Evolutionary conservation across 2,113 vertebrate species (phyloP), one percentile per base, ranked within the genome.

Genomic region (Nothobranchius furzeri): DNA sequence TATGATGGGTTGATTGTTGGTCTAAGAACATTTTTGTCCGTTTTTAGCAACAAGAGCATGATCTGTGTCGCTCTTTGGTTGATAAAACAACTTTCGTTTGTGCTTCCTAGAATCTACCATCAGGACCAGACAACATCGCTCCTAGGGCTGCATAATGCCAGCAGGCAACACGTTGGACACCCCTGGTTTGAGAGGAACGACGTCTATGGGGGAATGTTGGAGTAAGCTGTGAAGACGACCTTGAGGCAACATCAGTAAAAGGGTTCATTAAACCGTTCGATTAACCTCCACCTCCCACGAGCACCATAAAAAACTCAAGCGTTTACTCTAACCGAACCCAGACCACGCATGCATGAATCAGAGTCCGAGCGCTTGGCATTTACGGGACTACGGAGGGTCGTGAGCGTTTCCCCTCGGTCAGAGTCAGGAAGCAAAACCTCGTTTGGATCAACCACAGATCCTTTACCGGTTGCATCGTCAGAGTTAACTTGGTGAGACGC

Each of bases 221-320:
- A 1, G 11, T 13, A 10, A 12, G 67, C 78, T 36, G 57, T 12
- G 47, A 43, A 71, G 67, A 73, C 9, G 72, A 86, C 89, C 86
- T 90, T 86, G 84, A 82, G 60, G 74, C 59, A 74, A 67, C 73
- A 37, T 85, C 75, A 53, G 78, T 90, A 84, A 90, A 91, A 87
- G 15, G 85, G 83, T 73, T 88, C 87, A 87, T 90, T 89, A 89
- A 88, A 59, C 79, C 66, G 50, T 86, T 84, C 68, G 70, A 88
- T 87, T 88, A 90, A 90, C 85, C 87, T 81, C 70, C 58, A 76
- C 73, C 75, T 73, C 87, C 76, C 82, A 60, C 73, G 75, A 82
- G 78, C 73, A 47, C 68, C 77, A 76, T 87, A 82, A 88, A 30
- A 58, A 90, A 73, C 30, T 36, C 76, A 77, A 68, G 60, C 73